Base-by-base conservation (phyloP, 2,797 vertebrate species). In the Halcyon badia region DNA sequence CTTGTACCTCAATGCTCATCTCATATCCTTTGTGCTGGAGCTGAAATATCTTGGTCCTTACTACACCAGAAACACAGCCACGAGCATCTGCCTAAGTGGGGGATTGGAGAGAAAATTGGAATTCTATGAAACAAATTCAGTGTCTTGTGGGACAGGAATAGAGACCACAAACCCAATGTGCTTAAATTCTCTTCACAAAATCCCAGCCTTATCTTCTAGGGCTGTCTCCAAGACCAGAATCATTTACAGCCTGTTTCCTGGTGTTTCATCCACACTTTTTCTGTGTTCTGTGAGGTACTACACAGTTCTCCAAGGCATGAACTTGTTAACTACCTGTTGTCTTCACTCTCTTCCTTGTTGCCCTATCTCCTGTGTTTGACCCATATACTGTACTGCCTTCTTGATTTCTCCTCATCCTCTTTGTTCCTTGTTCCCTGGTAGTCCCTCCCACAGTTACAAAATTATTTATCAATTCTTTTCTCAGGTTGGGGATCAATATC, bases 31-130 rank as follows among this genome's bases (percentile, higher is more conserved):
- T 85, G n/a, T 87, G 97, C 18, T 97, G 96, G 33, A 98, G 61
- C 42, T 98, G 97, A 79, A 98, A 98, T 56, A 90, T 12, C 42
- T 94, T 98, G 31, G 98, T 98, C 58, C 60, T 94, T 54, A 98
- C 69, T 72, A 92, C 58, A 46, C 12, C 57, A 65, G 95, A 97
- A 83, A 94, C 75, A 79, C 98, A 98, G 5, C 98, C 98, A 19
- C 0, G 56, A 79, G 46, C 79, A 39, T 98, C 96, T 69, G 97
- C 92, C 97, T 98, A 88, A 90, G 76, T 14, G 11, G 76, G 48
- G 14, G 60, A 86, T 83, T 65, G 64, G 33, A 92, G 68, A 90
- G n/a, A 79, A 88, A 80, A 61, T 6, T 17, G 22, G 49, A 91
- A 78, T 80, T 62, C 25, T 35, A 24, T 73, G 26, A 85, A 89